These are phyloP conservation scores for Lycorma delicatula DNA, from an alignment of 1,140 invertebrate genomes.

Conservation along the genomic window DNA sequence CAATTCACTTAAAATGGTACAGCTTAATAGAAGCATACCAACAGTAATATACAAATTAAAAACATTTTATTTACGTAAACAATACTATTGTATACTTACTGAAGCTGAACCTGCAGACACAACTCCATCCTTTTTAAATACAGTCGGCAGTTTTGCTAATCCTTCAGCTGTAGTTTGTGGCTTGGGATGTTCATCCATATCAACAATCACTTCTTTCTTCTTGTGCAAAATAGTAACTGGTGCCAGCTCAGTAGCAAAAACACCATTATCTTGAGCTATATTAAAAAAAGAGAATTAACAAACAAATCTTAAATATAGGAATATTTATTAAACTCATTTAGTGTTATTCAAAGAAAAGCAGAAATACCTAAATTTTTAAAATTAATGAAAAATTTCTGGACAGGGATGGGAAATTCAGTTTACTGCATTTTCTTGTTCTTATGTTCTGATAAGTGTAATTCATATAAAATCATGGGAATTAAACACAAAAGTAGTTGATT, in stretches of 20 bases:
- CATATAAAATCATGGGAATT: too few species aligned
- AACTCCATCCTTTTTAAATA: constrained; percentile 94
- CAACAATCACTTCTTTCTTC: constrained; percentile 67
- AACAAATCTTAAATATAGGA: background rate
- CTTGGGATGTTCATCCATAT: constrained; percentile 90
- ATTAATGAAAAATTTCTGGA: background rate
- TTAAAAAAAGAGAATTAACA: constrained; percentile 20
- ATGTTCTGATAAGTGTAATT: too few species aligned
- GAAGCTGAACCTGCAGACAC: constrained; percentile 95
- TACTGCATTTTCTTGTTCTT: too few species aligned
- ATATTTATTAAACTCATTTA: too few species aligned
- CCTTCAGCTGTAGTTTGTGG: constrained; percentile 77
- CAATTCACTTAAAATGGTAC: background rate
- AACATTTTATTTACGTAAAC: constrained; percentile 13
- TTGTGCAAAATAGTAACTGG: constrained; percentile 79
- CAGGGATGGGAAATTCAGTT: background rate
- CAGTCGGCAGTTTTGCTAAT: constrained; percentile 71
- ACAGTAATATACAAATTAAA: background rate
- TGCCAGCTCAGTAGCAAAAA: constrained; percentile 84
- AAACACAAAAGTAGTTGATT: too few species aligned
- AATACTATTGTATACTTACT: too few species aligned
- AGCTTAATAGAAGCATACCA: background rate
- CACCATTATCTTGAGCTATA: constrained; percentile 75
- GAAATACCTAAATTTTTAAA: background rate
- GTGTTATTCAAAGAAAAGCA: background rate